Base-by-base conservation (phyloP, 2,113 vertebrate species). In the Shinisaurus crocodilurus region DNA sequence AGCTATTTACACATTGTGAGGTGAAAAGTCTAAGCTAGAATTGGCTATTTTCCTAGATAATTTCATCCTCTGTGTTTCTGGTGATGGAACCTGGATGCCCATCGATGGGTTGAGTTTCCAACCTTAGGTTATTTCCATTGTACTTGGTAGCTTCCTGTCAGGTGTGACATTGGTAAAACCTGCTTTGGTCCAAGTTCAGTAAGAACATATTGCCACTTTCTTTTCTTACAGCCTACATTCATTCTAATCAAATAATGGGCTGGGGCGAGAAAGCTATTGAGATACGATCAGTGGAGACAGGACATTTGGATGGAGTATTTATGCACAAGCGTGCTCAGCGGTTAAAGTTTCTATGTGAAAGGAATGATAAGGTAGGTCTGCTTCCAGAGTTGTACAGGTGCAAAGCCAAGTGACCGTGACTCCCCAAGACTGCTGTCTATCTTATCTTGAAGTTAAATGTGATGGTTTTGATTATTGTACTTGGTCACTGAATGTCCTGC, bases 251-350 rank as follows among this genome's bases (percentile, higher is more conserved):
- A 98, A 99, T 99, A 97, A 99, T 99, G 99, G 99, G 99, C 97
- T 99, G 99, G 99, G 99, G 99, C 97, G 99, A 99, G 98, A 99
- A 99, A 98, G 99, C 99, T 96, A 99, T 99, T 96, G 99, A 99
- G 97, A 99, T 99, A 97, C 98, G 99, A 91, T 99, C 99, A 93
- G 99, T 99, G 98, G 99, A 99, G 96, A 99, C 99, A 93, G 99
- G 99, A 97, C 99, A 99, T 98, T 98, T 99, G 97, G 99, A 99
- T 94, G 99, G 99, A 96, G 99, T 99, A 97, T 99, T 99, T 98
- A 99, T 99, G 99, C 99, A 99, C 98, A 99, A 99, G 97, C 97
- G 99, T 98, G 99, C 99, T 97, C 99, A 99, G 98, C 98, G 99
- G 97, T 98, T 99, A 97, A 99, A 99, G 98, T 99, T 99, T 97